Percentiles rank a stretch among this genome's conserved stretches.
Conservation (phyloP, 2,113 vertebrate genomes). For the Hyla sarda region DNA sequence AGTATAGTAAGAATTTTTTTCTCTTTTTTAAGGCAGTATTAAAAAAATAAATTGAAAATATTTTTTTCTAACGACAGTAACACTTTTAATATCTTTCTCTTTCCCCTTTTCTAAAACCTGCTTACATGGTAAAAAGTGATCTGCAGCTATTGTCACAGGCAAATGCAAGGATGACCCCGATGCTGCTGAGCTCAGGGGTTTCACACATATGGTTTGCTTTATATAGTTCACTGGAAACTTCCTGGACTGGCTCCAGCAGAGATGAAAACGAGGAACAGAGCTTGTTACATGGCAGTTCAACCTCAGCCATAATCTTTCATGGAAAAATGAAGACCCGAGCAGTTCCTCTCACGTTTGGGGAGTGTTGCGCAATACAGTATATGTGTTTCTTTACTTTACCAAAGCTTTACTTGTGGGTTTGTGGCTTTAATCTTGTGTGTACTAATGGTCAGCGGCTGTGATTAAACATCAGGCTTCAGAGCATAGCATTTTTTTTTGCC, state of each 20-base stretch:
- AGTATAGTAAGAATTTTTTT: too few species aligned
- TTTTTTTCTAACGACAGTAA: too few species aligned
- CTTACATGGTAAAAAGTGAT: conserved; percentile 22
- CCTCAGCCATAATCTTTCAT: conserved; percentile 30
- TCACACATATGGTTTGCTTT: conserved; percentile 58
- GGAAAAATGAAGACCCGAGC: conserved; percentile 7
- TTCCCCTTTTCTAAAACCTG: background rate
- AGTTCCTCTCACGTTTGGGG: background rate
- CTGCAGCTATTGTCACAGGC: conserved; percentile 17
- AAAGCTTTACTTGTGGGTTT: background rate
- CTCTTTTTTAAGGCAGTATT: too few species aligned
- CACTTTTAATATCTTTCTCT: background rate
- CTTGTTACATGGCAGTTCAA: conserved; percentile 31
- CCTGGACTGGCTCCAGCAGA: conserved; percentile 38
- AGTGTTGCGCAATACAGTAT: background rate
- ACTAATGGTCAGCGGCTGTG: background rate
- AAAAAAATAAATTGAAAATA: too few species aligned
- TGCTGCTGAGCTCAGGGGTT: conserved; percentile 54
- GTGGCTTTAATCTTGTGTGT: background rate
- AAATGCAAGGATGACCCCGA: conserved; percentile 34
- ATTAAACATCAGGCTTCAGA: background rate
- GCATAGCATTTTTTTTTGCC: background rate
- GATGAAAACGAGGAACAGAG: conserved; percentile 40
- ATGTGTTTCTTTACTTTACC: background rate
- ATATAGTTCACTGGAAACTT: conserved; percentile 56